Percentiles rank a stretch among this genome's conserved stretches.
Evolutionary conservation across 2,888 invertebrate species (phyloP).

Genomic region (Scelioninae gen. 1): DNA sequence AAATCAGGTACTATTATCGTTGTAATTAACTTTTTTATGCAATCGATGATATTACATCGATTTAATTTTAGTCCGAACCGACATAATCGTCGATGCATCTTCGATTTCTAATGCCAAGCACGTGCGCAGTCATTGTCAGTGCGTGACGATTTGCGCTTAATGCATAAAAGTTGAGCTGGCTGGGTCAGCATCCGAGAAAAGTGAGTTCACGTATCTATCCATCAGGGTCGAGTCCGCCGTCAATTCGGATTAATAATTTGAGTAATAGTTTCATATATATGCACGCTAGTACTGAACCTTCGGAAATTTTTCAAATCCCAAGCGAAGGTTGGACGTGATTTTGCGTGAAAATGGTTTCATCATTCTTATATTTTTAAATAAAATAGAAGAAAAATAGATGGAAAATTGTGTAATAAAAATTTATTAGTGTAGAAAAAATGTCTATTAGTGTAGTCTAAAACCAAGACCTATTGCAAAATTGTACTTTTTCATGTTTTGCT

Average conservation of each 20-base stretch:
- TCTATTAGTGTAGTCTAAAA: no score
- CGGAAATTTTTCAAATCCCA: slow-evolving; percentile 3
- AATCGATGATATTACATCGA: slow-evolving; percentile 76
- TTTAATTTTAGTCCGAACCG: slow-evolving; percentile 67
- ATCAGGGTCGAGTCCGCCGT: slow-evolving; percentile 14
- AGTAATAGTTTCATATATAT: slow-evolving; percentile 26
- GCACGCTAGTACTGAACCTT: neutral
- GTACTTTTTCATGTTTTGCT: no score
- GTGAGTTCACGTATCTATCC: slow-evolving; percentile 20
- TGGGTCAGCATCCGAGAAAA: slow-evolving; percentile 77
- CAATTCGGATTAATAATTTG: slow-evolving; percentile 38
- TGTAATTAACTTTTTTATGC: slow-evolving; percentile 39
- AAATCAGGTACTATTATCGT: neutral
- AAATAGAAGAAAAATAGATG: no score
- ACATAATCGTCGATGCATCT: slow-evolving; percentile 58
- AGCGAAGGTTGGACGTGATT: slow-evolving; percentile 23
- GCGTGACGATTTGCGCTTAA: slow-evolving; percentile 78
- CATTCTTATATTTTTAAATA: no score
- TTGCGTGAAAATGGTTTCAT: neutral
- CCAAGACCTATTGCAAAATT: no score
- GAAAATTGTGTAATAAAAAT: no score
- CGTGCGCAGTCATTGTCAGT: slow-evolving; percentile 71
- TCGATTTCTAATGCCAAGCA: slow-evolving; percentile 61
- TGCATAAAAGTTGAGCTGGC: slow-evolving; percentile 79
- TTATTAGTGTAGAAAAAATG: no score